phyloP scores from a whole-genome alignment of 2,888 invertebrate species.

The Caenorhabditis sp. region DNA sequence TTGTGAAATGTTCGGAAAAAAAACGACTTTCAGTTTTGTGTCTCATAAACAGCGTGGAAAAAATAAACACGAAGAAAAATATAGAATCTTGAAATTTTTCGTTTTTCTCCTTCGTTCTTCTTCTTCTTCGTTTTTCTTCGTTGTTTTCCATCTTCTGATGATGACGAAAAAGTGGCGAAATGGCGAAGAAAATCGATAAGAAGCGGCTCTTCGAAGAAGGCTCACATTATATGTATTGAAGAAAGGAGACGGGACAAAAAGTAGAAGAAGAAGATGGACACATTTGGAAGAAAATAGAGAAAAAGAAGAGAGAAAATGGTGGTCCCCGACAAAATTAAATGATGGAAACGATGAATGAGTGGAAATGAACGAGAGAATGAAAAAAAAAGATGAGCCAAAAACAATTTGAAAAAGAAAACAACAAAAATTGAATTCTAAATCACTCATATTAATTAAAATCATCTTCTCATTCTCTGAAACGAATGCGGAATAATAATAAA shows the following conservation, averaged over 20 bases:
- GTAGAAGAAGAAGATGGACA: neutral
- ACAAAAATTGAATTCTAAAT: neutral
- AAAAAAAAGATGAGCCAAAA: neutral
- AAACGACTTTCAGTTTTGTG: neutral
- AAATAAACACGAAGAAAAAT: neutral
- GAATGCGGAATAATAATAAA: neutral
- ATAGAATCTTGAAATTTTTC: neutral
- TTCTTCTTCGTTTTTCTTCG: neutral
- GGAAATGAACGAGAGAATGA: too few species aligned
- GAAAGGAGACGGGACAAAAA: neutral
- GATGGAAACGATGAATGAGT: neutral
- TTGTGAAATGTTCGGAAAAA: neutral
- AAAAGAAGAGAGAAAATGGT: neutral
- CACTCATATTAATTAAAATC: neutral
- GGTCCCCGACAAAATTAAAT: neutral
- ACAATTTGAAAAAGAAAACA: neutral
- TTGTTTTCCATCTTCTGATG: neutral
- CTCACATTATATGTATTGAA: neutral
- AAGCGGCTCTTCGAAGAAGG: neutral
- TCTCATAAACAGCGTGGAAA: neutral
- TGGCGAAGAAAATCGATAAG: slow-evolving; percentile 1
- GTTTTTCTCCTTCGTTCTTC: neutral
- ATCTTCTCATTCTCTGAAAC: neutral
- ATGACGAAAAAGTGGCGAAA: neutral
- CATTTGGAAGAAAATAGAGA: neutral